Base-by-base conservation (phyloP, 2,113 vertebrate genomes). In the Ranitomeya imitator region DNA sequence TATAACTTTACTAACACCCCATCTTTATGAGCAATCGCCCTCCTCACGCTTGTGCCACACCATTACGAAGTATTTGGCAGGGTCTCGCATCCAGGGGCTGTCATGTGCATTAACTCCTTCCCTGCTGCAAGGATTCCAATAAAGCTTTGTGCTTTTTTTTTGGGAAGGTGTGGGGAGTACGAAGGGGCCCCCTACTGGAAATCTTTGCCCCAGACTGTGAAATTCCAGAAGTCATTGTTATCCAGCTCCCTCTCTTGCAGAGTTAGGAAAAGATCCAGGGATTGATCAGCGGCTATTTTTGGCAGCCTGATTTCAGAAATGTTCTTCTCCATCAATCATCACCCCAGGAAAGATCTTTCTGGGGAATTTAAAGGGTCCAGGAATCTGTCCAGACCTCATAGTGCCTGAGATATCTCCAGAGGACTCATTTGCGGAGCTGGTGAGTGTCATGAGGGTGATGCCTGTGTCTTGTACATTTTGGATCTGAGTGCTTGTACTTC, bases 241-340 rank as follows among this genome's bases (percentile, higher is more conserved):
- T 93, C 86, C 85, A 54, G 91, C 91, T 92, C 69, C 90, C 93
- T 94, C 92, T 92, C 91, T 91, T 92, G 65, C 87, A 91, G 91
- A 65, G 16, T 45, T 31, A 84, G 90, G 86, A 87, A 74, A 91
- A 91, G 91, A 92, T 92, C 91, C 93, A 93, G 85, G 92, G 93
- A 93, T 93, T 93, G 93, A 93, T 96, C 95, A 95, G 86, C 86
- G 88, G 93, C 90, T 96, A 96, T 96, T 96, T 96, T 95, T 87
- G 89, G 95, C 91, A 67, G 3, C 9, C 55, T 92, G 95, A 96
- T 94, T 95, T 94, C 94, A 90, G 79, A 87, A 90, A 92, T 91
- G 94, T 94, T 88, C 91, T 59, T 0, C 89, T 82, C 90, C 86
- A 85, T 91, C 80, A 67, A 90, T 90, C 92, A 94, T 90, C 80